A percentile compares a stretch with the other conserved stretches of the same genome.
Conservation (phyloP, 2,797 vertebrate genomes). For the Chaenodraco wilsoni region DNA sequence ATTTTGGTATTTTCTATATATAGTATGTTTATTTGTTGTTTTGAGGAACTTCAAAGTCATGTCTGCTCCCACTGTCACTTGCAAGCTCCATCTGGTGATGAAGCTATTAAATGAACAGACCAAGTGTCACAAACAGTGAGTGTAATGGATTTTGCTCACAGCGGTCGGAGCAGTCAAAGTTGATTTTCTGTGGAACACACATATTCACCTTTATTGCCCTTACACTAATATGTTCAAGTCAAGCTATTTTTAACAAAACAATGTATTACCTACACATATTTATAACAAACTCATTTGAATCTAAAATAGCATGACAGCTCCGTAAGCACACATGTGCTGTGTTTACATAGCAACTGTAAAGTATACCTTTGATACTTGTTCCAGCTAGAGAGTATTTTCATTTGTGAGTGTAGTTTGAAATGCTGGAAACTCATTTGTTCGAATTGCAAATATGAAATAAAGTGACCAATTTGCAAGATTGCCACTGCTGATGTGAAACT, state of each 20-base stretch:
- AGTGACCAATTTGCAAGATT: slow-evolving; percentile 69
- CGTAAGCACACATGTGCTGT: slow-evolving; percentile 19
- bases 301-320: neutral
- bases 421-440: slow-evolving; percentile 67
- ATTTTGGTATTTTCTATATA: slow-evolving; percentile 38
- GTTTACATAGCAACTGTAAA: slow-evolving; percentile 43
- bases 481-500: slow-evolving; percentile 60
- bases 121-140: slow-evolving; percentile 33
- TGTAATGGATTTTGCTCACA: slow-evolving; percentile 47
- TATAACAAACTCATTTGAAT: too few relatives aligned
- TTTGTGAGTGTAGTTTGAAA: slow-evolving; percentile 42
- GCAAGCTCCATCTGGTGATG: slow-evolving; percentile 63
- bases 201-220: neutral
- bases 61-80: slow-evolving; percentile 53
- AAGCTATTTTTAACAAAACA: too few relatives aligned
- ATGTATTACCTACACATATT: too few relatives aligned
- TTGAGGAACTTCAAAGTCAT: slow-evolving; percentile 62
- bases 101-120: slow-evolving; percentile 61
- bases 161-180: slow-evolving; percentile 33
- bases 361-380: slow-evolving; percentile 43
- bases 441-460: slow-evolving; percentile 67
- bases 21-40: slow-evolving; percentile 54
- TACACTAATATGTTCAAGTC: neutral
- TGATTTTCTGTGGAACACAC: slow-evolving; percentile 31
- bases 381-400: slow-evolving; percentile 33